phyloP scores from a whole-genome alignment of 2,797 vertebrate genomes.

The Dermochelys coriacea region DNA sequence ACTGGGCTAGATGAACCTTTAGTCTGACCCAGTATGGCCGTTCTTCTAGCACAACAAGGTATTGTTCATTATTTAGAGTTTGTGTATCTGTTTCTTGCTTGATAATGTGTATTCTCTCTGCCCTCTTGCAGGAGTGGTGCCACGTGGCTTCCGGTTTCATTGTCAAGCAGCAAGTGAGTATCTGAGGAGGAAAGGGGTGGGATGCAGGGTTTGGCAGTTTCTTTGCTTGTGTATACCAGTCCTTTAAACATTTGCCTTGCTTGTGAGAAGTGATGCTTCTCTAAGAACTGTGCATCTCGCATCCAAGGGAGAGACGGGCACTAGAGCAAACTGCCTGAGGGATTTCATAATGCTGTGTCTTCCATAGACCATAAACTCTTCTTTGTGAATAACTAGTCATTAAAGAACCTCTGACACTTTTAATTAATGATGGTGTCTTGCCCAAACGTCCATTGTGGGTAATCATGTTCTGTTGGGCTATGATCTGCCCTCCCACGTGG shows the following conservation, averaged over 20 bases:
- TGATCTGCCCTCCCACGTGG: not conserved
- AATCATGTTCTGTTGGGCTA: not conserved
- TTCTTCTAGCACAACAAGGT: not conserved
- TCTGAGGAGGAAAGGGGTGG: not conserved
- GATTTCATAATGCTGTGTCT: not conserved
- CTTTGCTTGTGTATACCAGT: not conserved
- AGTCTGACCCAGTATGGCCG: too few species aligned
- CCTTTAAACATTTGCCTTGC: not conserved
- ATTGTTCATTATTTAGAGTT: not conserved
- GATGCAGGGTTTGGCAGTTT: not conserved
- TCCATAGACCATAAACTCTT: not conserved
- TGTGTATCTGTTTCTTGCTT: not conserved
- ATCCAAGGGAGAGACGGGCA: not conserved
- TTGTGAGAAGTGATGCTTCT: not conserved
- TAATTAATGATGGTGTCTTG: not conserved
- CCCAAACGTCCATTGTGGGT: not conserved
- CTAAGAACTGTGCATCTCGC: not conserved
- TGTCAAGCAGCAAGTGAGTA: conserved; percentile 84
- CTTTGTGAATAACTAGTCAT: not conserved
- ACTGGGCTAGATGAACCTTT: too few species aligned
- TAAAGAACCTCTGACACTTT: not conserved
- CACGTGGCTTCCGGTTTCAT: conserved; percentile 84
- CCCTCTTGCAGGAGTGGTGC: conserved; percentile 78
- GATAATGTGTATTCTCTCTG: not conserved
- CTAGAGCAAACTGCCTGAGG: not conserved